These are phyloP conservation scores for Semaprochilodus insignis DNA, from an alignment of 2,797 vertebrate genomes.

Conservation along the genomic window DNA sequence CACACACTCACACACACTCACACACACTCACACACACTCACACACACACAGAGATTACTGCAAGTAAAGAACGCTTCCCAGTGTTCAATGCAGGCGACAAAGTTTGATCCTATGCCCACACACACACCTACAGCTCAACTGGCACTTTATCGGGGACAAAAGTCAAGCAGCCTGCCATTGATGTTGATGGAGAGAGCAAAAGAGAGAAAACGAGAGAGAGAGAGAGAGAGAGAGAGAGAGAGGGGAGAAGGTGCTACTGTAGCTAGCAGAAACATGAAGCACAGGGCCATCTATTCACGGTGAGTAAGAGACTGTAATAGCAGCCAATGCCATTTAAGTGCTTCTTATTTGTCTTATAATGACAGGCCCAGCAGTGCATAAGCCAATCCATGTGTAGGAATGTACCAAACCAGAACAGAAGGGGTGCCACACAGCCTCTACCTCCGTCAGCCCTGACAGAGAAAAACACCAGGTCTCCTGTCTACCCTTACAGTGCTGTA, in stretches of 20 bases:
- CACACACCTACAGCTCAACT: slow-evolving; percentile 26
- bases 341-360: slow-evolving; percentile 56
- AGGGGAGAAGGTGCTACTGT: slow-evolving; percentile 22
- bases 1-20: neutral
- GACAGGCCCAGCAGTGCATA: slow-evolving; percentile 53
- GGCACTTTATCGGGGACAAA: slow-evolving; percentile 42
- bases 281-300: slow-evolving; percentile 60
- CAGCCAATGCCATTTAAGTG: slow-evolving; percentile 50
- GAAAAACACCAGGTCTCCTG: neutral
- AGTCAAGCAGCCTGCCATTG: slow-evolving; percentile 45
- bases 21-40: neutral
- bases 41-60: slow-evolving; percentile 27
- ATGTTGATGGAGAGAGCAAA: slow-evolving; percentile 34
- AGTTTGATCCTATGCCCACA: slow-evolving; percentile 41
- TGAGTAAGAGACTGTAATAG: slow-evolving; percentile 57
- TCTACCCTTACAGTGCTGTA: neutral
- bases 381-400: slow-evolving; percentile 36
- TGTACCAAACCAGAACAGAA: slow-evolving; percentile 10
- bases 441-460: no score
- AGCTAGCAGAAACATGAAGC: slow-evolving; percentile 42
- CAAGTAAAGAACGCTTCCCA: slow-evolving; percentile 58
- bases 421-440: neutral
- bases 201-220: neutral
- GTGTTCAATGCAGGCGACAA: slow-evolving; percentile 53
- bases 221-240: neutral